phyloP scores from a whole-genome alignment of 35 echinoderm and acorn worm genomes.

The Heliocidaris erythrogramma region DNA sequence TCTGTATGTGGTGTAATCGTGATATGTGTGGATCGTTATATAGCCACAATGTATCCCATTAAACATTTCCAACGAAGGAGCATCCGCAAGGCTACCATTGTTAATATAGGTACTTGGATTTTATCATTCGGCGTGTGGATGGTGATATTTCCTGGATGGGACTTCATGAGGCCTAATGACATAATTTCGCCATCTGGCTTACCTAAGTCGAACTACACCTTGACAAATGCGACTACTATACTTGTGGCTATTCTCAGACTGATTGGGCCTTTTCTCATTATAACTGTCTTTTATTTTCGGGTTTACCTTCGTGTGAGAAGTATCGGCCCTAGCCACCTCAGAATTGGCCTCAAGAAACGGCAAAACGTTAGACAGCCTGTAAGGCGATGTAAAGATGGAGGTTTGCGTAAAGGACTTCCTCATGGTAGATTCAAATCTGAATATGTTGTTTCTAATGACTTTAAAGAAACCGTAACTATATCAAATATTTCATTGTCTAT shows the following conservation, averaged over 20 bases:
- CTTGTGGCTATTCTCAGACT: background rate
- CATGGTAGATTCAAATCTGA: no score
- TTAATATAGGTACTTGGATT: conserved; percentile 32
- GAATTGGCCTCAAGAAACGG: background rate
- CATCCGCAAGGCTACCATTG: background rate
- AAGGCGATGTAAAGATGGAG: no score
- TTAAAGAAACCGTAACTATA: no score
- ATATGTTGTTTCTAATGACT: no score
- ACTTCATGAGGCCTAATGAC: background rate
- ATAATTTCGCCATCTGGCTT: background rate
- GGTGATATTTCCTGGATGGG: background rate
- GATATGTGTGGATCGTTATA: background rate
- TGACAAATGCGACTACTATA: background rate
- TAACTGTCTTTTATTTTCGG: background rate
- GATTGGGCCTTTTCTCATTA: background rate
- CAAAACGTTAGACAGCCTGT: no score
- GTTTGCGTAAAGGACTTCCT: no score
- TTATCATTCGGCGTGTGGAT: conserved; percentile 28
- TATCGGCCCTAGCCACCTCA: no score
- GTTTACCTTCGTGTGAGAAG: background rate
- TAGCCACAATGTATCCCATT: conserved; percentile 31
- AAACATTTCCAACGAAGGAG: conserved; percentile 32
- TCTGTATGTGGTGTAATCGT: background rate
- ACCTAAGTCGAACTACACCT: background rate
- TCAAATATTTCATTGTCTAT: no score